Percentiles rank a stretch among this genome's conserved stretches.
These are phyloP conservation scores for Dendropsophus ebraccatus DNA, from an alignment of 2,113 vertebrate genomes.

Conservation along the genomic window DNA sequence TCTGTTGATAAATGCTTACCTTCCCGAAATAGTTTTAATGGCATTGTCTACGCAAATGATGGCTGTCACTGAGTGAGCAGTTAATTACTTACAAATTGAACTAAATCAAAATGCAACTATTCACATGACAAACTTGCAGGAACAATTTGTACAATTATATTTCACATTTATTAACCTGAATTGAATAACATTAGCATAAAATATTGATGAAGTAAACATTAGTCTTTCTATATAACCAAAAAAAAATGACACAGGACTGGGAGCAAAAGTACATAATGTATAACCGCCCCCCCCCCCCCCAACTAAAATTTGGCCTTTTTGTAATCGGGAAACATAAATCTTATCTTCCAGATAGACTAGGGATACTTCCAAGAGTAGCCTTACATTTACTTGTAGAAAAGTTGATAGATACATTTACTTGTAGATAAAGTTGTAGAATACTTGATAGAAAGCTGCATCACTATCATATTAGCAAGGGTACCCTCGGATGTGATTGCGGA, in stretches of 20 bases:
- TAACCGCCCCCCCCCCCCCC: too few species aligned
- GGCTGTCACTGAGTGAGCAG: slow-evolving; percentile 3
- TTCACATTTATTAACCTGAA: neutral
- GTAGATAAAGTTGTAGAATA: too few species aligned
- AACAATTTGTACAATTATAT: slow-evolving; percentile 9
- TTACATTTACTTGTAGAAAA: too few species aligned
- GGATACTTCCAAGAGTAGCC: too few species aligned
- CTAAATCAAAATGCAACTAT: neutral
- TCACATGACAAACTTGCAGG: slow-evolving; percentile 3
- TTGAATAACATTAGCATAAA: neutral
- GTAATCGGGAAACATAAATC: neutral
- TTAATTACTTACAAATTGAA: neutral
- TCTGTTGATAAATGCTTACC: slow-evolving; percentile 1
- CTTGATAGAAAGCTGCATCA: too few species aligned
- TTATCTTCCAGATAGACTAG: too few species aligned
- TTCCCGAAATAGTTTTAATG: neutral
- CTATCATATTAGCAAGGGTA: too few species aligned
- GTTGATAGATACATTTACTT: too few species aligned
- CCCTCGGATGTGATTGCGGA: too few species aligned
- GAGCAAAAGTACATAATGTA: too few species aligned
- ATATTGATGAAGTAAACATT: neutral
- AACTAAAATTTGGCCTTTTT: neutral
- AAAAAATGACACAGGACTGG: neutral
- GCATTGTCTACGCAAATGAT: neutral
- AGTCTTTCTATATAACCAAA: neutral